Percentiles rank a stretch among this genome's conserved stretches.
phyloP scores from a whole-genome alignment of 2,888 invertebrate species.

The Physocephala rufipes region DNA sequence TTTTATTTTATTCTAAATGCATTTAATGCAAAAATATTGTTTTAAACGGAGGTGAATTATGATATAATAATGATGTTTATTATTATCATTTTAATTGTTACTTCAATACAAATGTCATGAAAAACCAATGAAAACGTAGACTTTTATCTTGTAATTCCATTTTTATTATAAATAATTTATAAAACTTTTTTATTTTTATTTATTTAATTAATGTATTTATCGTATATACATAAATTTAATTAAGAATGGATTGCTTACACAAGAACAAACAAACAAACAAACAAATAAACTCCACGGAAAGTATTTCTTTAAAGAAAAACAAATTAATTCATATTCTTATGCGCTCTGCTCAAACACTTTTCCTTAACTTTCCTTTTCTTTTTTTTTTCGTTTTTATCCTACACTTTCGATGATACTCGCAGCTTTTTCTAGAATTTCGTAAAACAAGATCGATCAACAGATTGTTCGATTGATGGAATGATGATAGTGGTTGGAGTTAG shows the following conservation, averaged over 20 bases:
- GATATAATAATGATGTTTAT: no score
- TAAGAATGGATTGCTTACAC: constrained; percentile 26
- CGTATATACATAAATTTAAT: constrained; percentile 16
- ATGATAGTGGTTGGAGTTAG: not conserved
- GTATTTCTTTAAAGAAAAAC: not conserved
- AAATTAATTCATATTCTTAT: not conserved
- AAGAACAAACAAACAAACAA: constrained; percentile 33
- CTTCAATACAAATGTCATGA: no score
- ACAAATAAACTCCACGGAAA: constrained; percentile 1
- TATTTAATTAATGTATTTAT: no score
- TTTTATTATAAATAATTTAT: no score
- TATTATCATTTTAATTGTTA: no score
- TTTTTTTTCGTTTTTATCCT: not conserved
- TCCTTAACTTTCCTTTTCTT: not conserved
- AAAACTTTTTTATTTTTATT: no score
- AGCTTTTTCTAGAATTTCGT: constrained; percentile 8
- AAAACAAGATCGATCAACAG: not conserved
- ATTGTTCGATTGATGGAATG: not conserved
- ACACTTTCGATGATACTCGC: constrained; percentile 4
- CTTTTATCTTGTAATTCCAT: no score
- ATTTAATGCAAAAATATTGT: no score
- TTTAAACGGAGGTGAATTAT: no score
- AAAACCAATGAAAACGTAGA: no score
- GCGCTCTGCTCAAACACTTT: constrained; percentile 1
- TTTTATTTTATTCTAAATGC: no score